Conservation (phyloP, 1,140 invertebrate species). For the Panulirus ornatus region DNA sequence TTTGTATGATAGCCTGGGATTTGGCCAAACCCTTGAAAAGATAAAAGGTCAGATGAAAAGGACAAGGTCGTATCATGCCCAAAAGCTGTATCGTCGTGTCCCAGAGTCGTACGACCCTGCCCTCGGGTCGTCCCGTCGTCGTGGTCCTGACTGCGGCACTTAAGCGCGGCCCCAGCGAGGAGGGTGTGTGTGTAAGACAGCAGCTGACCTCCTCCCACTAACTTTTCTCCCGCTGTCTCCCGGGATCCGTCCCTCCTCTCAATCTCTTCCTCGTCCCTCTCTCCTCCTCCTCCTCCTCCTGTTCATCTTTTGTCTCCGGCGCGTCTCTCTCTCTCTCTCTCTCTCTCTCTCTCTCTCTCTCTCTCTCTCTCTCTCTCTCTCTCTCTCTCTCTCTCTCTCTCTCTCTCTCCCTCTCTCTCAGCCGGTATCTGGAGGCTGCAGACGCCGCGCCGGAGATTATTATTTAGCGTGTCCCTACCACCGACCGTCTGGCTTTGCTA, state of each 20-base stretch:
- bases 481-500: conserved; percentile 23
- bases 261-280: conserved; percentile 15
- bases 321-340: not conserved
- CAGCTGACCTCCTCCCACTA: conserved; percentile 25
- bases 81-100: too few relatives aligned
- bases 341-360: conserved; percentile 19
- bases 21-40: too few relatives aligned
- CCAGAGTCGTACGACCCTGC: too few relatives aligned
- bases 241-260: conserved; percentile 10
- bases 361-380: conserved; percentile 21
- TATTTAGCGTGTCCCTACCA: too few relatives aligned
- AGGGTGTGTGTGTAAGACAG: not conserved
- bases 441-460: not conserved
- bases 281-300: not conserved
- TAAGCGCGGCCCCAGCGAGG: not conserved
- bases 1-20: too few relatives aligned
- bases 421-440: conserved; percentile 20
- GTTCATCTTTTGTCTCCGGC: not conserved
- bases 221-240: conserved; percentile 23
- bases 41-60: too few relatives aligned
- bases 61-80: too few relatives aligned
- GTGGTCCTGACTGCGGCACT: not conserved
- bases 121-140: too few relatives aligned
- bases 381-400: conserved; percentile 18
- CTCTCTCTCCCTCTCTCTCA: conserved; percentile 24